A percentile compares a stretch with the other conserved stretches of the same genome.
Conservation (phyloP, 2,797 vertebrate species). For the Microcaecilia unicolor region DNA sequence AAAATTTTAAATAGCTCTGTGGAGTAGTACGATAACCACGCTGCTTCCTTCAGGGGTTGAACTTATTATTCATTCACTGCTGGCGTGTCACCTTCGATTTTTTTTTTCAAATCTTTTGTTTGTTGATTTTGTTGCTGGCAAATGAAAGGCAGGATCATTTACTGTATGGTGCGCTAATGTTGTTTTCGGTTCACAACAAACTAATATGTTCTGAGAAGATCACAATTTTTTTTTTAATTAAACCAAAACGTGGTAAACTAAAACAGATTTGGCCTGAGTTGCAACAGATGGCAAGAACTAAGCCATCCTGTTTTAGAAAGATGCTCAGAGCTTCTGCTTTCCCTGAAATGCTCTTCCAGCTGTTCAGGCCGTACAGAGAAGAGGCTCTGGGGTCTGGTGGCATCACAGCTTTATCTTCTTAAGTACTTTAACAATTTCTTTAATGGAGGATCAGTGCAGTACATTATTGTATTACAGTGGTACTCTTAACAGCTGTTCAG, state of each 20-base stretch:
- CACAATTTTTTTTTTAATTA: too few species aligned
- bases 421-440: slow-evolving; percentile 1
- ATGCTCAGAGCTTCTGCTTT: slow-evolving; percentile 22
- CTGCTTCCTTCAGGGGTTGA: too few species aligned
- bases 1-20: too few species aligned
- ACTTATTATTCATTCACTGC: too few species aligned
- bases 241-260: slow-evolving; percentile 28
- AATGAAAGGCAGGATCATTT: too few species aligned
- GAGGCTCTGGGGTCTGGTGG: slow-evolving; percentile 3
- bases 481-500: too few species aligned
- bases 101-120: too few species aligned
- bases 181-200: too few species aligned
- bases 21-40: too few species aligned
- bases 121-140: too few species aligned
- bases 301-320: slow-evolving; percentile 18
- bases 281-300: slow-evolving; percentile 32
- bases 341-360: slow-evolving; percentile 18
- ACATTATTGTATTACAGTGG: neutral
- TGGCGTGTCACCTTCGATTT: too few species aligned
- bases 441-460: neutral
- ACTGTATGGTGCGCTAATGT: too few species aligned
- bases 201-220: neutral
- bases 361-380: slow-evolving; percentile 17
- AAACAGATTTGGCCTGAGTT: slow-evolving; percentile 34
- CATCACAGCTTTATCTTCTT: slow-evolving; percentile 9